These are phyloP conservation scores for Elaphurus davidianus DNA, from an alignment of 2,113 vertebrate genomes.

Conservation along the genomic window DNA sequence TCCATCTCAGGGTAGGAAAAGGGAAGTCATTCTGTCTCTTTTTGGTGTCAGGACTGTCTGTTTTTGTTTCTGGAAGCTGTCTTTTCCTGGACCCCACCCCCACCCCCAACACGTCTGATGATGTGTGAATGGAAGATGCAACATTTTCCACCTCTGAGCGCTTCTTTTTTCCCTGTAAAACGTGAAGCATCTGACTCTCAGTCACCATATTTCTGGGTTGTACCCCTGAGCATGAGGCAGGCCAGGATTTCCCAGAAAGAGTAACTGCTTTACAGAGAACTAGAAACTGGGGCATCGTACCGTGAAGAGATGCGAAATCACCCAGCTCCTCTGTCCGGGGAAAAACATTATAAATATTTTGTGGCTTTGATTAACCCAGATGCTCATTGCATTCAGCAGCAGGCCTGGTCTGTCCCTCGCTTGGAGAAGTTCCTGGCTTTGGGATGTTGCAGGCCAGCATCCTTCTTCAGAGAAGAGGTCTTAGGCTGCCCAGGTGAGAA, in stretches of 20 bases:
- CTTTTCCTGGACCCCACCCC: background rate
- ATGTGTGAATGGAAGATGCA: accelerated
- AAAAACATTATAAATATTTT: background rate
- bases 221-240: background rate
- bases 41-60: background rate
- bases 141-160: accelerated
- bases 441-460: background rate
- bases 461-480: background rate
- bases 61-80: background rate
- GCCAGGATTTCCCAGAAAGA: background rate
- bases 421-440: background rate
- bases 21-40: accelerated
- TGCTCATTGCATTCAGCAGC: accelerated
- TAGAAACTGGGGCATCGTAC: background rate
- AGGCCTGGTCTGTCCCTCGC: background rate
- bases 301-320: accelerated
- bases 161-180: background rate
- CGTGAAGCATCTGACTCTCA: background rate
- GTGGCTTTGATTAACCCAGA: background rate
- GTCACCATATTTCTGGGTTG: accelerated
- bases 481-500: accelerated
- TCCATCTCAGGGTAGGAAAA: background rate
- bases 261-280: background rate
- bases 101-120: accelerated
- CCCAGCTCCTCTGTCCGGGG: background rate